These are phyloP conservation scores for Hymenopus coronatus DNA, from an alignment of 2,888 invertebrate genomes.

Conservation along the genomic window DNA sequence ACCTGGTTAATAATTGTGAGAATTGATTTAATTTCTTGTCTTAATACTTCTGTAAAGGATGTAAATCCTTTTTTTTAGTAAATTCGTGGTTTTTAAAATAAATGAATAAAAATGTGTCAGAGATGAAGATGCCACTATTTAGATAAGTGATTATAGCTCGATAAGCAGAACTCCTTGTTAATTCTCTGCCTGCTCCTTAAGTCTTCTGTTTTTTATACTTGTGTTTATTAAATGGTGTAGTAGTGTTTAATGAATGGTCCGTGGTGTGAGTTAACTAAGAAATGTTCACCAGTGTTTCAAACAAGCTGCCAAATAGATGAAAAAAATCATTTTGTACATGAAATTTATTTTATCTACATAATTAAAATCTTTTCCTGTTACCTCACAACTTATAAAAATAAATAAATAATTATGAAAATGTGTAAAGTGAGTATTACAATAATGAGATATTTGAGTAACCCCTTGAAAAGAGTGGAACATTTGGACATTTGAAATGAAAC, in stretches of 20 bases:
- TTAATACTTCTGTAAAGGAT: slow-evolving; percentile 12
- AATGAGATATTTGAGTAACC: slow-evolving; percentile 6
- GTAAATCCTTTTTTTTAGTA: slow-evolving; percentile 13
- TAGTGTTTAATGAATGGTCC: neutral
- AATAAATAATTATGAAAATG: neutral
- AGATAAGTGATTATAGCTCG: slow-evolving; percentile 6
- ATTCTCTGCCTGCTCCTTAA: slow-evolving; percentile 5
- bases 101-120: slow-evolving; percentile 27
- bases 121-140: slow-evolving; percentile 30
- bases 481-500: slow-evolving; percentile 9
- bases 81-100: slow-evolving; percentile 17
- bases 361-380: slow-evolving; percentile 16
- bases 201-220: slow-evolving; percentile 12
- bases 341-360: slow-evolving; percentile 34
- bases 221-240: slow-evolving; percentile 13
- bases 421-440: slow-evolving; percentile 1
- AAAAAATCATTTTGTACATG: slow-evolving; percentile 30
- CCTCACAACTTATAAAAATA: neutral
- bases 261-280: slow-evolving; percentile 9
- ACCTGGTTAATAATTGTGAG: neutral
- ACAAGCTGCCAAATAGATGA: slow-evolving; percentile 32
- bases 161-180: neutral
- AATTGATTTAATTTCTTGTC: neutral
- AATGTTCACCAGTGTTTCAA: slow-evolving; percentile 16
- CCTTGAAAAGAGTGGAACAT: slow-evolving; percentile 1